Base-by-base conservation (phyloP, 2,888 invertebrate genomes). In the Caenorhabditis angaria region DNA sequence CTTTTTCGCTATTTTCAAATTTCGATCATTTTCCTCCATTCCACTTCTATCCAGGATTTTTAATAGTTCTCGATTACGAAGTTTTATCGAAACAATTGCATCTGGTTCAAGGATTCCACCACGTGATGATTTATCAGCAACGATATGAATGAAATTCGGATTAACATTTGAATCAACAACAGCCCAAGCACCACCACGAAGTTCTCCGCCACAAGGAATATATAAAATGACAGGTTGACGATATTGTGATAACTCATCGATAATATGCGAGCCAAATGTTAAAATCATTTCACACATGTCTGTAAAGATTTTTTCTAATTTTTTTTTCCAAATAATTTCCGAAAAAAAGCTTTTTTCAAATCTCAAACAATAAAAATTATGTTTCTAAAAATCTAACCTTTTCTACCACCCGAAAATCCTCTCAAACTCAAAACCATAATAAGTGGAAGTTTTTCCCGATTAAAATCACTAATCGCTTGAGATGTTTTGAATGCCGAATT, bases 331-430 rank as follows among this genome's bases (percentile, higher is more conserved):
- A n/a, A n/a, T n/a, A n/a, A n/a, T n/a, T n/a, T 35, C 35, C 6
- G 6, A 35, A 6, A 35, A 35, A 35, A 35, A 10, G 14, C 35
- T 14, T 35, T 35, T 35, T 35, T 6, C 35, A 14, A 6, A 6
- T 35, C 14, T 35, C 6, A 35, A 35, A 35, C 35, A 10, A 14
- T 35, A 10, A 35, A 35, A 35, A 6, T 8, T 51, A 2, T 20
- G 24, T 51, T 22, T 56, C 3, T 27, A 18, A 18, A 18, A 18
- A 3, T 53, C 14, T 10, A 53, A 89, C 90, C 94, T 91, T 99
- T 99, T 93, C 99, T 97, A 75, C 99, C 99, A 6, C 97, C 97
- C 74, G 97, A 97, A 89, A 99, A 99, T 0, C 99, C 99, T 88
- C 99, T 91, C 96, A 99, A 99, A 90, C 99, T 99, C 24, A 99